Evolutionary conservation across 2,797 vertebrate genomes (phyloP).

Genomic region (Nyctalus aviator): DNA sequence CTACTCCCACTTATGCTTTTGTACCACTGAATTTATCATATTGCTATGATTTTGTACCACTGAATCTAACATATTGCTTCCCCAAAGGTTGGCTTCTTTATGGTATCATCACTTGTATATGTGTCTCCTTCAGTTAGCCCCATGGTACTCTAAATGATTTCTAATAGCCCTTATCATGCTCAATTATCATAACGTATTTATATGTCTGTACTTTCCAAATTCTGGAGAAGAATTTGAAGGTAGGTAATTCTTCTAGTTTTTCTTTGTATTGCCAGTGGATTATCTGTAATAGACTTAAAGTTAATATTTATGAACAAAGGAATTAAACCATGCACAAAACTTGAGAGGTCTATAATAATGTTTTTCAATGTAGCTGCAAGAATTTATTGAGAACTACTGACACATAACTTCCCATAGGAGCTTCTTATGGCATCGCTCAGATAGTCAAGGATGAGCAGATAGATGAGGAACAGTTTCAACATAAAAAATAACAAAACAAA

Average conservation of each 20-base stretch:
- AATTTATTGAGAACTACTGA: neutral
- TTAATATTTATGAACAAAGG: constrained; percentile 8
- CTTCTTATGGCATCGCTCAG: neutral
- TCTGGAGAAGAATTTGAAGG: neutral
- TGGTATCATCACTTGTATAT: neutral
- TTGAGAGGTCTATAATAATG: neutral
- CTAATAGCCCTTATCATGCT: neutral
- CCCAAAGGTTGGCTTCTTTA: neutral
- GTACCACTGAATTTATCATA: neutral
- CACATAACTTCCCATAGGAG: neutral
- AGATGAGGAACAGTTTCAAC: neutral
- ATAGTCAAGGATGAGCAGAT: neutral
- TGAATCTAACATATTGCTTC: too few species aligned
- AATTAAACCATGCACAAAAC: neutral
- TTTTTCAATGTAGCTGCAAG: neutral
- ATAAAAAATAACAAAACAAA: neutral
- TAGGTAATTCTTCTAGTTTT: neutral
- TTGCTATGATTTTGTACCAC: too few species aligned
- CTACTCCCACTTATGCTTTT: neutral
- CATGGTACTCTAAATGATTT: neutral
- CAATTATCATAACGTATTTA: neutral
- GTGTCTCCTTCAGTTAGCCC: neutral
- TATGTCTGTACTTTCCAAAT: constrained; percentile 22
- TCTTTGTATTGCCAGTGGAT: neutral
- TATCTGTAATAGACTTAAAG: neutral